A percentile compares a stretch with the other conserved stretches of the same genome.
These are phyloP conservation scores for Melanotaenia trifasciata DNA, from an alignment of 2,797 vertebrate species.

Conservation along the genomic window DNA sequence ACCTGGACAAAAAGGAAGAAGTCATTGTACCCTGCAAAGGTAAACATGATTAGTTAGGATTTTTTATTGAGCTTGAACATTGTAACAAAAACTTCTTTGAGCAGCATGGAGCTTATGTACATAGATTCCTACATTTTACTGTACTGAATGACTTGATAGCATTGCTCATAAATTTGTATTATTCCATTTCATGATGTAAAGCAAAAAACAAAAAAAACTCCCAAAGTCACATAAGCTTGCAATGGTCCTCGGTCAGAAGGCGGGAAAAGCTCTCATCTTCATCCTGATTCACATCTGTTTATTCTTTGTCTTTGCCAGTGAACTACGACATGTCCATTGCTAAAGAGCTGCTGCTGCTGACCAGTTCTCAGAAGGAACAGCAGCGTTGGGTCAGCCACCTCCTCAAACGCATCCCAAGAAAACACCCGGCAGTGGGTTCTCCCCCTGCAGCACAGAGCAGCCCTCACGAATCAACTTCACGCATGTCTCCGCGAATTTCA, in stretches of 20 bases:
- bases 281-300: slow-evolving; percentile 8
- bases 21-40: slow-evolving; percentile 95
- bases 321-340: slow-evolving; percentile 96
- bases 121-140: not conserved
- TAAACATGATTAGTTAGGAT: slow-evolving; percentile 61
- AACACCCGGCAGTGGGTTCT: slow-evolving; percentile 84
- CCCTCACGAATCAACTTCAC: slow-evolving; percentile 6
- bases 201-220: not conserved
- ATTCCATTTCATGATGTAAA: not conserved
- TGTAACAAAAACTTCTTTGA: too few species aligned
- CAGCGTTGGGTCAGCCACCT: slow-evolving; percentile 95
- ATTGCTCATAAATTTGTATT: not conserved
- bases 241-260: not conserved
- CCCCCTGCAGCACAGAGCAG: slow-evolving; percentile 20
- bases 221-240: not conserved
- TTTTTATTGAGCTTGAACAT: not conserved
- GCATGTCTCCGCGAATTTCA: slow-evolving; percentile 61
- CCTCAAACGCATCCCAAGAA: slow-evolving; percentile 95
- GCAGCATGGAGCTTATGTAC: too few species aligned
- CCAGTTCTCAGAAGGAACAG: slow-evolving; percentile 92
- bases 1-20: slow-evolving; percentile 95
- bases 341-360: slow-evolving; percentile 94
- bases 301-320: slow-evolving; percentile 72
- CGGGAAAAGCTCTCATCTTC: not conserved
- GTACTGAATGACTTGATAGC: not conserved